phyloP scores from a whole-genome alignment of 2,797 vertebrate genomes.

The Podarcis siculus region DNA sequence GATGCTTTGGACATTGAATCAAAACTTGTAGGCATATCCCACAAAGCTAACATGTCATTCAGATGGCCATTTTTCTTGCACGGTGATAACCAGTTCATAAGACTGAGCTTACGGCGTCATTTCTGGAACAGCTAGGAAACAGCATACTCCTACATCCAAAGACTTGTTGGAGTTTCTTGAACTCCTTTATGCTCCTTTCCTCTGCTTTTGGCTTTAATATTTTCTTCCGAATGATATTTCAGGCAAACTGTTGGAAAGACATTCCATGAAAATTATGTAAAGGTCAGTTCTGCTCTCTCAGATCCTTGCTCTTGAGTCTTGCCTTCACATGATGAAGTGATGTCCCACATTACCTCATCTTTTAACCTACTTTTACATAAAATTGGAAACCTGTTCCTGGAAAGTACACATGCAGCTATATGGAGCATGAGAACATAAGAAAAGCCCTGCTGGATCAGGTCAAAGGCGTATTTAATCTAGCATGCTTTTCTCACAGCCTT shows the following conservation, averaged over 20 bases:
- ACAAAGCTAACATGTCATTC: neutral
- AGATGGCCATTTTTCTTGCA: neutral
- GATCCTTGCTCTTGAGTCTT: neutral
- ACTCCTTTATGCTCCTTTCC: neutral
- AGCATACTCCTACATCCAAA: neutral
- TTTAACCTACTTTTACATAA: neutral
- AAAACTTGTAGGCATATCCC: neutral
- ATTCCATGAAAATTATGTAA: slow-evolving; percentile 14
- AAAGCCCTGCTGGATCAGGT: too few relatives aligned
- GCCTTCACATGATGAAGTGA: neutral
- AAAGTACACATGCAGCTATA: neutral
- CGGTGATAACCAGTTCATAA: neutral
- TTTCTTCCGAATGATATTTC: slow-evolving; percentile 28
- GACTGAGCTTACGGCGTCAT: neutral
- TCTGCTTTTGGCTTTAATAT: neutral
- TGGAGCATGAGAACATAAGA: too few relatives aligned
- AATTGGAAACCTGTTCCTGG: neutral
- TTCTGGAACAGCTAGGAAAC: neutral
- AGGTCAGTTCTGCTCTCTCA: neutral
- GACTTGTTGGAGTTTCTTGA: neutral
- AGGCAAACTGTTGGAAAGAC: slow-evolving; percentile 1
- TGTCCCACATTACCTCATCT: slow-evolving; percentile 5
- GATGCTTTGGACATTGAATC: neutral
- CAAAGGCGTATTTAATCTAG: too few relatives aligned
- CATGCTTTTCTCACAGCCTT: too few relatives aligned